Percentiles rank a stretch among this genome's conserved stretches.
phyloP scores from a whole-genome alignment of 30 jellyfish, hydroid and myxozoan genomes.

The Cassiopea andromeda region DNA sequence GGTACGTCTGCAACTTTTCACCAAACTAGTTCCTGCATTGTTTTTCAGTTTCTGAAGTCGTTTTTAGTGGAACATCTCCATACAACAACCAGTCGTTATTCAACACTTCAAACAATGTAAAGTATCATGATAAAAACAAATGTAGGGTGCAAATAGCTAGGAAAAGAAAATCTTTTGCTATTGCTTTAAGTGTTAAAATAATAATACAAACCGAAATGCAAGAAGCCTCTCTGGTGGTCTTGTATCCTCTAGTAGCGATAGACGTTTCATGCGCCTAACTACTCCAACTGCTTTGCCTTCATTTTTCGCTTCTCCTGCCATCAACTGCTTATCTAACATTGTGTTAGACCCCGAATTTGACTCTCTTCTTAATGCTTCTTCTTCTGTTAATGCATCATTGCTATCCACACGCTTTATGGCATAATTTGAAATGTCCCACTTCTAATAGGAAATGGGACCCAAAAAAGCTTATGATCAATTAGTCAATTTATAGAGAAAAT shows the following conservation, averaged over 20 bases:
- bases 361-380: neutral
- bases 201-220: slow-evolving; percentile 52
- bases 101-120: no score
- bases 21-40: no score
- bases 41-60: no score
- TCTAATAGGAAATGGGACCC: slow-evolving; percentile 1
- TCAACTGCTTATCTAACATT: slow-evolving; percentile 8
- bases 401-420: slow-evolving; percentile 20
- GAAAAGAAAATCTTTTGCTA: no score
- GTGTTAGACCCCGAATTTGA: slow-evolving; percentile 4
- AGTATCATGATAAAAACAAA: no score
- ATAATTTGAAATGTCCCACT: slow-evolving; percentile 77
- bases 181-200: no score
- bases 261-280: slow-evolving; percentile 19
- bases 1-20: no score
- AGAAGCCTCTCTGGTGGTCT: slow-evolving; percentile 57
- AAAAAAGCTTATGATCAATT: neutral
- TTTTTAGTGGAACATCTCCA: no score
- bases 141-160: no score
- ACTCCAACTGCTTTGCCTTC: slow-evolving; percentile 24
- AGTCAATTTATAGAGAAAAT: neutral
- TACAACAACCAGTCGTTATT: no score
- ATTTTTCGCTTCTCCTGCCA: neutral
- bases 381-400: neutral
- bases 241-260: slow-evolving; percentile 39